Conservation (phyloP, 1,140 invertebrate genomes). For the Stenopsyche tienmushanensis region DNA sequence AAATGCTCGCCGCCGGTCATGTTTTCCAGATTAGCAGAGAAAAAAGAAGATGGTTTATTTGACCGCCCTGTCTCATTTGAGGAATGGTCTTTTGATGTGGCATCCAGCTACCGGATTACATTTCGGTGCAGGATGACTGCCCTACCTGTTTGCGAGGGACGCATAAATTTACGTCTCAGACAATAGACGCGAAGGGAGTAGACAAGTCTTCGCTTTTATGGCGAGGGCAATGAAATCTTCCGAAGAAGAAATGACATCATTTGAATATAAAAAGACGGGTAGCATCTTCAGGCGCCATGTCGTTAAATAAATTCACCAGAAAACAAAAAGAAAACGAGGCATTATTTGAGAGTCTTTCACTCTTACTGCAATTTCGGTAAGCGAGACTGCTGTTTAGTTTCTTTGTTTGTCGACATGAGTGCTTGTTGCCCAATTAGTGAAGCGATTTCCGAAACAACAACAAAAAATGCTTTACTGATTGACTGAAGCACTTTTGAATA, state of each 20-base stretch:
- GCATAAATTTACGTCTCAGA: constrained; percentile 13
- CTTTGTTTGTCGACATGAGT: too few relatives aligned
- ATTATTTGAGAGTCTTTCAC: background rate
- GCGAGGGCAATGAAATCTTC: constrained; percentile 5
- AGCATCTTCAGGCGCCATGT: background rate
- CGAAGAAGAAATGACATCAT: constrained; percentile 6
- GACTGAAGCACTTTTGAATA: too few relatives aligned
- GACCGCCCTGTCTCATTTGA: background rate
- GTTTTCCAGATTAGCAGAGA: too few relatives aligned
- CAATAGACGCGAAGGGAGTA: background rate
- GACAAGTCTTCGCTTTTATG: background rate
- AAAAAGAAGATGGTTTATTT: too few relatives aligned
- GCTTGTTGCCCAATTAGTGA: too few relatives aligned
- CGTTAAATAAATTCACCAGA: constrained; percentile 4
- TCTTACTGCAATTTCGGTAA: too few relatives aligned
- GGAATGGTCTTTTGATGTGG: background rate
- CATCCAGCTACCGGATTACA: constrained; percentile 11
- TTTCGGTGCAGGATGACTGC: background rate
- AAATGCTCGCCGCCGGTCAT: too few relatives aligned
- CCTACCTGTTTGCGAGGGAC: constrained; percentile 10
- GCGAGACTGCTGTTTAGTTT: too few relatives aligned
- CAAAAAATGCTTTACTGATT: too few relatives aligned
- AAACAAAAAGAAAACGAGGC: background rate
- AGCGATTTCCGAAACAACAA: too few relatives aligned
- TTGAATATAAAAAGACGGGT: background rate